Evolutionary conservation across 1,140 invertebrate genomes (phyloP), one percentile per base, ranked within the genome.

Genomic region (Trichonephila clavata): DNA sequence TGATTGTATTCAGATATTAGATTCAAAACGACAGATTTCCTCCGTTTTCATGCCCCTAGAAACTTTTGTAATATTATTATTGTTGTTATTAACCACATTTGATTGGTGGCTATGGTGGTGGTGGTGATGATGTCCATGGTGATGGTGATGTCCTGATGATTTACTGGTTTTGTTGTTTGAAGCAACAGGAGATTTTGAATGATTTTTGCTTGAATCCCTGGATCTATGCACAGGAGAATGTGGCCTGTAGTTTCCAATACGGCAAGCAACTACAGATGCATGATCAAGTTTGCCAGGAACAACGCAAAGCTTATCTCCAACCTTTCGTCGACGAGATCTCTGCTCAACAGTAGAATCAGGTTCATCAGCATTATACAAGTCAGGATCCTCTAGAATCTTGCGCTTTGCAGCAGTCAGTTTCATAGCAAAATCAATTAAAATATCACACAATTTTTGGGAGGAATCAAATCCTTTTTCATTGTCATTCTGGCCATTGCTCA

Each of bases 241-340:
- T 6, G 89, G 84, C 39, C 63, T 80, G 65, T 92, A 94, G 61
- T 92, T 93, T 21, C 94, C 94, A 84, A 95, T 77, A 21, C 94
- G 77, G 71, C 90, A 93, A 20, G 94, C 93, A 65, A 94, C 94
- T n/a, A 95, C 94, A 14, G 98, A 98, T 27, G 98, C 98, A 95
- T 99, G 98, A 96, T 99, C 98, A 90, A 99, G 96, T 96, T 99
- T 99, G n/a, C 98, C 98, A 2, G 98, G 98, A 94, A 99, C 97
- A 95, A 97, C 96, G 88, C 97, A 97, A 94, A 97, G 97, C 96
- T 97, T 98, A 95, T 97, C 97, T 94, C 97, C 96, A 89, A 97
- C 97, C 94, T 97, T 97, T 95, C 97, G 97, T 57, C 97, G 96
- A 94, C 97, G 96, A 71, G 96, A 96, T 89, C 97, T 96, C 83